Base-by-base conservation (phyloP, 2,888 invertebrate genomes). In the Halictus ligatus region DNA sequence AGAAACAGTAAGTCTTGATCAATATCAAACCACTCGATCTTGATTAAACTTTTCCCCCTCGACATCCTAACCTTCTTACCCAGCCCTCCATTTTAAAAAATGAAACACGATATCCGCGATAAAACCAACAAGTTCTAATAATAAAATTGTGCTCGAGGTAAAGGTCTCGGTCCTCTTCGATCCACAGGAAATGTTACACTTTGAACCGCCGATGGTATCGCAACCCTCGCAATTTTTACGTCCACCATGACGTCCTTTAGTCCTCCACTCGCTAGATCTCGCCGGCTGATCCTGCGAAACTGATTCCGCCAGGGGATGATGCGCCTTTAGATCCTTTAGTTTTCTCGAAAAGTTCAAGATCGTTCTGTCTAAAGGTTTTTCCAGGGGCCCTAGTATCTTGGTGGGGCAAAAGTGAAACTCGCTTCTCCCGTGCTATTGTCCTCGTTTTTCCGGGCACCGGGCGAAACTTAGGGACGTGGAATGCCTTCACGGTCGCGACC, bases 381-480 rank as follows among this genome's bases (percentile, higher is more conserved):
- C 77, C 75, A 29, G 54, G n/a, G 50, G 25, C 15, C 71, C 10
- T 69, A n/a, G 10, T 54, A 64, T 48, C 73, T 76, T 54, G 77
- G 82, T 88, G 78, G 88, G 90, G 89, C 85, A 90, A 94, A 94
- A 94, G 94, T 94, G 92, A 94, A 95, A 95, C 93, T 94, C 91
- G 75, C 29, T 69, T 54, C 35, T 64, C 77, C 80, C 76, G 21
- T 81, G 87, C 91, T 87, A 91, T 93, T 93, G 92, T 93, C 90
- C 91, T 88, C 91, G 93, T 93, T 95, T 94, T 95, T 94, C 93
- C 89, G 85, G 89, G 25, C 89, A 88, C 82, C 85, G 85, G 85
- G 89, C 90, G 92, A 94, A 94, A 92, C 92, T 92, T 90, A 90
- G 92, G 92, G 92, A 92, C 91, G 91, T 90, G 90, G 88, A 89